These are phyloP conservation scores for Neoarius graeffei DNA, from an alignment of 2,113 vertebrate genomes.

Conservation along the genomic window DNA sequence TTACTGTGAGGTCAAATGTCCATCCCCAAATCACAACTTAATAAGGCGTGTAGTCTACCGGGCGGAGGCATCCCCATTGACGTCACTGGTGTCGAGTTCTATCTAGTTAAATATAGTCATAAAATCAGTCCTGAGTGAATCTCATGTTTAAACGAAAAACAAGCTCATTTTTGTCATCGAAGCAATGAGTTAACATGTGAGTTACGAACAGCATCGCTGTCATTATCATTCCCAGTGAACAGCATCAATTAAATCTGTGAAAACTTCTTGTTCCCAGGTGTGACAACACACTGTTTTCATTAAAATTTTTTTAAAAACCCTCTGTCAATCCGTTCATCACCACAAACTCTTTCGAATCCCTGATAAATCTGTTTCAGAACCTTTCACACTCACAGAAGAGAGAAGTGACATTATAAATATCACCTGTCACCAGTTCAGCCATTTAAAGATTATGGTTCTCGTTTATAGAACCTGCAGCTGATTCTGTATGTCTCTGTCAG, in stretches of 20 bases:
- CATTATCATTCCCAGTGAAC: not conserved
- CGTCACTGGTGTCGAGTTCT: no score
- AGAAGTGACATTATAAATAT: conserved; percentile 14
- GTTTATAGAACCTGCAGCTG: not conserved
- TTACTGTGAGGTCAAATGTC: no score
- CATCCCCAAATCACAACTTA: no score
- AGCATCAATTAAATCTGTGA: conserved; percentile 21
- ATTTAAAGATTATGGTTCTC: not conserved
- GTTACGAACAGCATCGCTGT: not conserved
- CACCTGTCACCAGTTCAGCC: conserved; percentile 5
- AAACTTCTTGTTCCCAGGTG: conserved; percentile 6
- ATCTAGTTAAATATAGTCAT: not conserved
- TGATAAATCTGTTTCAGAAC: not conserved
- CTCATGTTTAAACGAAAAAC: not conserved
- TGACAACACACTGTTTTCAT: conserved; percentile 14
- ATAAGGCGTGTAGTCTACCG: no score
- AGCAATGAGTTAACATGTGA: not conserved
- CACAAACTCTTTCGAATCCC: not conserved
- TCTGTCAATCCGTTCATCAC: not conserved
- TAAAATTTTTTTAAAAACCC: not conserved
- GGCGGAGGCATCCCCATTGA: no score
- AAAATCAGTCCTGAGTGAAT: not conserved
- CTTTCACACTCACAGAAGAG: not conserved
- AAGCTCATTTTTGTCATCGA: not conserved
- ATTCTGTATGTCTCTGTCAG: not conserved